Evolutionary conservation across 2,797 vertebrate genomes (phyloP).

Genomic region (Catharus ustulatus): DNA sequence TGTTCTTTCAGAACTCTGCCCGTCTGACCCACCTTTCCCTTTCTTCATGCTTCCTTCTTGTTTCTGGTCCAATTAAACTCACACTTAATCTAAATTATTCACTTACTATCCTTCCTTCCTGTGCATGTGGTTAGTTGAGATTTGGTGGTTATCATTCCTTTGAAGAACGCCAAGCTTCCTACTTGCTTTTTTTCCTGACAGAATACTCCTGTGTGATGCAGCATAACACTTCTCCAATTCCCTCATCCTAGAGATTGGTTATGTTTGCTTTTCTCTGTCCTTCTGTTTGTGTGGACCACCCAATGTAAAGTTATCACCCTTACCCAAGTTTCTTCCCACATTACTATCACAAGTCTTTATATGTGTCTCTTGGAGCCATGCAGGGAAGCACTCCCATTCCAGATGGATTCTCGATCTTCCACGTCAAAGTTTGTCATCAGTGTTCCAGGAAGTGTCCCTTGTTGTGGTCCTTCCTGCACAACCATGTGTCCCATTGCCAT

Average conservation of each 20-base stretch:
- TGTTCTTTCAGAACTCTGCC: neutral
- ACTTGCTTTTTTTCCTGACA: neutral
- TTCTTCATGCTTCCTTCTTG: neutral
- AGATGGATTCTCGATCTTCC: neutral
- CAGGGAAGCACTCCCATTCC: neutral
- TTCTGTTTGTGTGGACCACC: neutral
- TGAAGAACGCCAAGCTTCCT: neutral
- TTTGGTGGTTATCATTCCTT: neutral
- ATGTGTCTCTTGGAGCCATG: neutral
- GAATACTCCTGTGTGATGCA: neutral
- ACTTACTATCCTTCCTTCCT: neutral
- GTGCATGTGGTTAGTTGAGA: neutral
- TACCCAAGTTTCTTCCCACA: neutral
- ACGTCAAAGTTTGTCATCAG: neutral
- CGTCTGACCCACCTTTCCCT: neutral
- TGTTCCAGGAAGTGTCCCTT: neutral
- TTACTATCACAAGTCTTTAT: neutral
- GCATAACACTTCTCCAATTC: neutral
- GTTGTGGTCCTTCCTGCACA: neutral
- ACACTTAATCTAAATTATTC: fast-evolving
- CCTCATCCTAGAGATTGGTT: fast-evolving
- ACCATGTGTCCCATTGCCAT: fast-evolving
- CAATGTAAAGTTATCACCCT: fast-evolving
- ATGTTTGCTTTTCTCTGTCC: neutral
- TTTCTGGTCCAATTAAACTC: neutral